A percentile compares a stretch with the other conserved stretches of the same genome.
These are phyloP conservation scores for Acrocera orbiculus DNA, from an alignment of 2,888 invertebrate genomes.

Conservation along the genomic window DNA sequence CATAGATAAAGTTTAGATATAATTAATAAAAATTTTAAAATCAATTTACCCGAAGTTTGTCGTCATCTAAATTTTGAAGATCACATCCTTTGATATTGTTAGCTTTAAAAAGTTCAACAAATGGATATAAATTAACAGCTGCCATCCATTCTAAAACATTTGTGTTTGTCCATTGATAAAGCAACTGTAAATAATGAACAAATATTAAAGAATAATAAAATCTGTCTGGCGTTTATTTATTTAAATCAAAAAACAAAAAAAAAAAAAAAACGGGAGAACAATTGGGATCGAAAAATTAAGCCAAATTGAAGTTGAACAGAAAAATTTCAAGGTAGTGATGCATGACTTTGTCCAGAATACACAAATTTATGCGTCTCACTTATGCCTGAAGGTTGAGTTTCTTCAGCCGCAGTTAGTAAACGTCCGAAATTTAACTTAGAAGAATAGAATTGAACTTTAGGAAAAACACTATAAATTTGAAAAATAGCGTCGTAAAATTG, in stretches of 20 bases:
- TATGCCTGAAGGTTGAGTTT: too few relatives aligned
- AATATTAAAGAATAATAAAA: constrained; percentile 13
- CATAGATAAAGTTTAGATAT: neutral
- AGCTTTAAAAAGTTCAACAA: constrained; percentile 52
- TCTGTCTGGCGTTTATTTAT: neutral
- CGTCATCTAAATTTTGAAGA: constrained; percentile 44
- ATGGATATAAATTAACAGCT: constrained; percentile 49
- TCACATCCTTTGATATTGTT: constrained; percentile 51
- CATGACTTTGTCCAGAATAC: too few relatives aligned
- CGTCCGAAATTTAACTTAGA: too few relatives aligned
- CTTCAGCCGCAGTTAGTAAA: too few relatives aligned
- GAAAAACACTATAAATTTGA: too few relatives aligned
- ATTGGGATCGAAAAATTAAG: too few relatives aligned
- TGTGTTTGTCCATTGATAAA: constrained; percentile 48
- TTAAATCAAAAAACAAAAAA: neutral
- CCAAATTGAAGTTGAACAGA: too few relatives aligned
- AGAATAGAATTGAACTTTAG: too few relatives aligned
- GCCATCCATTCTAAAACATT: constrained; percentile 64
- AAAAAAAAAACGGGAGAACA: too few relatives aligned
- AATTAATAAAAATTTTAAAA: neutral
- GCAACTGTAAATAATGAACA: constrained; percentile 35
- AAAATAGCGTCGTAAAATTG: too few relatives aligned
- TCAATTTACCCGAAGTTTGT: constrained; percentile 43
- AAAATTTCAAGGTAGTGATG: too few relatives aligned
- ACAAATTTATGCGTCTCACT: too few relatives aligned